Evolutionary conservation across 1,140 invertebrate species (phyloP).

Genomic region (Riptortus pedestris): DNA sequence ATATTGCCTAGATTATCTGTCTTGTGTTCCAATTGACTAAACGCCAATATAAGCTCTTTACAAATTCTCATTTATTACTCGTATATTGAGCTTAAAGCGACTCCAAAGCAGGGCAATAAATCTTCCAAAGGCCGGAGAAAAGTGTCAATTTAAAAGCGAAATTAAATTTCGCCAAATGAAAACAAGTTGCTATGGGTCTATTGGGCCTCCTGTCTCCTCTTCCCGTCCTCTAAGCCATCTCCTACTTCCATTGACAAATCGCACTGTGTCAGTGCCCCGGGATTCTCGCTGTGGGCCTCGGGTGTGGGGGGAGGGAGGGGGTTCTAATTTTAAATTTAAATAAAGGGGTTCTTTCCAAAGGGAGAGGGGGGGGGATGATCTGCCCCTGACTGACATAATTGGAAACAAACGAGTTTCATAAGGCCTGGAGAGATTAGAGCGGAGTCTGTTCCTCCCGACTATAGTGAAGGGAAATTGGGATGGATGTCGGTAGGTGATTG

Average conservation of each 20-base stretch:
- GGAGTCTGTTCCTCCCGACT: not conserved
- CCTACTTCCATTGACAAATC: constrained; percentile 1
- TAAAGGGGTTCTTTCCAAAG: too few species aligned
- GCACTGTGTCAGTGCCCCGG: not conserved
- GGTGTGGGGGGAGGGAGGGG: not conserved
- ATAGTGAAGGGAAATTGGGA: not conserved
- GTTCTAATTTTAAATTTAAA: constrained; percentile 2
- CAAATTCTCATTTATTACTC: not conserved
- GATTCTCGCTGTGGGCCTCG: not conserved
- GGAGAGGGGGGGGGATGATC: not conserved
- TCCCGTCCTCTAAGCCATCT: not conserved
- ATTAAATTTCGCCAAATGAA: constrained; percentile 16
- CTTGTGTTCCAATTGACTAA: too few species aligned
- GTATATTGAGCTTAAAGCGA: not conserved
- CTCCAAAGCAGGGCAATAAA: not conserved
- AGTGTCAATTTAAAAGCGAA: constrained; percentile 12
- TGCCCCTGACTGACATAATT: constrained; percentile 4
- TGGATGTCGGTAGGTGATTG: not conserved
- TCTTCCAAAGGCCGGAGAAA: not conserved
- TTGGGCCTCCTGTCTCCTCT: not conserved
- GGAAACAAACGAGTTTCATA: constrained; percentile 16
- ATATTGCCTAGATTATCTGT: too few species aligned
- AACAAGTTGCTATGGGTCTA: constrained; percentile 10
- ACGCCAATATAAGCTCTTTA: too few species aligned
- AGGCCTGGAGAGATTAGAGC: constrained; percentile 4